Evolutionary conservation across 2,113 vertebrate genomes (phyloP), one percentile per base, ranked within the genome.

Genomic region (Chlamydotis undulata): DNA sequence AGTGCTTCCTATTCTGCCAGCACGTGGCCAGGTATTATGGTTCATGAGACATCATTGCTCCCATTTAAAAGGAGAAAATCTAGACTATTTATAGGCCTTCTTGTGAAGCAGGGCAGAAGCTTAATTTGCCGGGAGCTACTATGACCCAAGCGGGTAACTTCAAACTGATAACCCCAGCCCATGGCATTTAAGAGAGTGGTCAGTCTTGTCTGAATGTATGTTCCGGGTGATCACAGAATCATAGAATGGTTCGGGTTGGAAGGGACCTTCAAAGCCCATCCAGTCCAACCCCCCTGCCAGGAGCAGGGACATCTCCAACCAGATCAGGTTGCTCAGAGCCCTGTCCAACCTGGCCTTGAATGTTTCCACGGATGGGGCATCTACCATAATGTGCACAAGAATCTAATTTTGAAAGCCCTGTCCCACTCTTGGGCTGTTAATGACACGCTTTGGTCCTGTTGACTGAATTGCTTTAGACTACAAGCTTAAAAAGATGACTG

Each of bases 21-120:
- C 15, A n/a, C 0, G 0, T 35, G 55, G 18, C 43, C 68, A 71
- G 13, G 7, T 29, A 6, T 45, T n/a, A 10, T 28, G 35, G 18
- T 19, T 22, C 41, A 10, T 19, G 16, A 29, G 25, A 33, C 33
- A 52, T 14, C 37, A 25, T 10, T 52, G 24, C 18, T 74, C 18
- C 37, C 25, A 33, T 9, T 31, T 63, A 50, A 52, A 74, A 83
- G 28, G 24, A 68, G 23, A 57, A 28, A 45, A 63, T 31, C 33
- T 14, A 23, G 5, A 29, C 3, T 45, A 18, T 12, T 45, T 24
- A 33, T 16, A n/a, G 26, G 4, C 8, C 33, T 53, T 55, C 21
- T 59, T 2, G 1, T 45, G 53, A 56, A 29, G 22, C 21, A 63
- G 57, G 21, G 45, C 4, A 45, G 35, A 67, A 77, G 19, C 17